A percentile compares a stretch with the other conserved stretches of the same genome.
These are phyloP conservation scores for Glaucomys volans DNA, from an alignment of 2,113 vertebrate genomes.

Conservation along the genomic window DNA sequence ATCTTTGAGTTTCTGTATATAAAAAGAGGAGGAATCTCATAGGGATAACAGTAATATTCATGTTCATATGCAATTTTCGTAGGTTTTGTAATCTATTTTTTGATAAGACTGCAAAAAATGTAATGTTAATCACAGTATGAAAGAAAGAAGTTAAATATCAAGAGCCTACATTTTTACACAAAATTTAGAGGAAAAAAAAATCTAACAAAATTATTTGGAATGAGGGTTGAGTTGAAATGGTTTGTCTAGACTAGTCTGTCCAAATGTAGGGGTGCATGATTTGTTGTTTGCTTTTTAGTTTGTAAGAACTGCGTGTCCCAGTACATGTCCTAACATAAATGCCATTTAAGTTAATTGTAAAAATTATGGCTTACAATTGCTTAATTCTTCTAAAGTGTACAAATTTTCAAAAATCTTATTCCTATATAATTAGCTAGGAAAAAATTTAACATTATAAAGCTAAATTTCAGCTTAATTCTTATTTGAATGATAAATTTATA, in stretches of 20 bases:
- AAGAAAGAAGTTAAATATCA: slow-evolving; percentile 2
- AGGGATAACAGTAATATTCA: background rate
- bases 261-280: background rate
- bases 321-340: background rate
- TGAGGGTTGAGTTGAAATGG: background rate
- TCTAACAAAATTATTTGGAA: slow-evolving; percentile 39
- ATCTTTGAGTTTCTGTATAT: background rate
- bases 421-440: background rate
- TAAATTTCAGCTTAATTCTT: slow-evolving; percentile 33
- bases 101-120: slow-evolving; percentile 9
- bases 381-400: background rate
- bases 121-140: background rate
- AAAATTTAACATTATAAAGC: background rate
- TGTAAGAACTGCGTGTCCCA: slow-evolving; percentile 21
- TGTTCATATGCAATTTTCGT: slow-evolving; percentile 1
- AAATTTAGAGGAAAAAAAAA: slow-evolving; percentile 43
- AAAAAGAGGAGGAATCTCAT: slow-evolving; percentile 27
- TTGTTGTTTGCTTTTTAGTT: background rate
- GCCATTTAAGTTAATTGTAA: background rate
- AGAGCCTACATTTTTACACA: background rate
- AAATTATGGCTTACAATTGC: slow-evolving; percentile 17
- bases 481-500: slow-evolving; percentile 18
- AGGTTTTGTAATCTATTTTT: background rate
- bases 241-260: background rate
- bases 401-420: background rate